Evolutionary conservation across 1,140 invertebrate genomes (phyloP).

Genomic region (Marisa cornuarietis): DNA sequence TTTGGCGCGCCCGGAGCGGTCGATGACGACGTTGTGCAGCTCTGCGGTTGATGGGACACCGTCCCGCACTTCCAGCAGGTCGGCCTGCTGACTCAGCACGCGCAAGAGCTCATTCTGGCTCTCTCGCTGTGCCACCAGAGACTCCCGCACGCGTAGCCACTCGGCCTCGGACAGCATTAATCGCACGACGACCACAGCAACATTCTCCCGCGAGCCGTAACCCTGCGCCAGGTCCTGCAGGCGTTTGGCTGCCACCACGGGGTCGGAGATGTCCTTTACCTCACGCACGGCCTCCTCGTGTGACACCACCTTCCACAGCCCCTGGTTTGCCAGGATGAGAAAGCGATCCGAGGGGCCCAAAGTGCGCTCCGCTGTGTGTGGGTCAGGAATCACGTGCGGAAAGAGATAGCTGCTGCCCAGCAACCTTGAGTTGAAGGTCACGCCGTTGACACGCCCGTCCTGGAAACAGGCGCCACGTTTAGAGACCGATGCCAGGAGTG

Average conservation of each 20-base stretch:
- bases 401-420: slow-evolving; percentile 63
- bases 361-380: slow-evolving; percentile 46
- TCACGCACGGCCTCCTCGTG: slow-evolving; percentile 63
- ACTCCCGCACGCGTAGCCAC: slow-evolving; percentile 42
- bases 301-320: slow-evolving; percentile 61
- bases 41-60: slow-evolving; percentile 39
- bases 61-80: slow-evolving; percentile 41
- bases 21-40: slow-evolving; percentile 48
- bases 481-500: background rate
- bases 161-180: slow-evolving; percentile 48
- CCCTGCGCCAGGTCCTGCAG: slow-evolving; percentile 65
- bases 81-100: slow-evolving; percentile 40
- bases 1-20: slow-evolving; percentile 44
- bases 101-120: slow-evolving; percentile 48
- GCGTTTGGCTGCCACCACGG: slow-evolving; percentile 63
- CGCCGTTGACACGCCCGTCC: slow-evolving; percentile 63
- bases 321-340: slow-evolving; percentile 63
- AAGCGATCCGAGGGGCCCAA: slow-evolving; percentile 59
- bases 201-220: slow-evolving; percentile 63
- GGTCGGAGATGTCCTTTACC: slow-evolving; percentile 58
- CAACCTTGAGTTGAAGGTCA: slow-evolving; percentile 56
- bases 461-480: slow-evolving; percentile 35
- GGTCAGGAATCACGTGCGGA: slow-evolving; percentile 63
- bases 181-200: slow-evolving; percentile 60
- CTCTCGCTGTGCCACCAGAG: slow-evolving; percentile 44